Evolutionary conservation across 1,140 invertebrate genomes (phyloP).

Genomic region (Drosophila parabipectinata): DNA sequence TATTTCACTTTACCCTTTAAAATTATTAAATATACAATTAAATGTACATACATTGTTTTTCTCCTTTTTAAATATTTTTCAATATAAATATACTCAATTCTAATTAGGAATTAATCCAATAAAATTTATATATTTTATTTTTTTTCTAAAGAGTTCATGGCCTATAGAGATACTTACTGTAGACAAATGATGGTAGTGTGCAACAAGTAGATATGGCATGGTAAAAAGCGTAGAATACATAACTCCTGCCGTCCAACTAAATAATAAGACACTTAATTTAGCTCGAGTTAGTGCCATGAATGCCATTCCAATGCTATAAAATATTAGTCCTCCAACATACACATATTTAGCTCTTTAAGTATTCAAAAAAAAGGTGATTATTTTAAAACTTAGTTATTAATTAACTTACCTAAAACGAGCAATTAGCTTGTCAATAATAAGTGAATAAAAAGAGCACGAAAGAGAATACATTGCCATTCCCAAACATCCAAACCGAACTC

Average conservation of each 20-base stretch:
- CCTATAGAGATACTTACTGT: slow-evolving; percentile 87
- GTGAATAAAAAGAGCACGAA: slow-evolving; percentile 96
- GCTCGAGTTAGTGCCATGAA: slow-evolving; percentile 92
- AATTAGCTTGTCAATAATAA: slow-evolving; percentile 94
- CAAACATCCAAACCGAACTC: slow-evolving; percentile 97
- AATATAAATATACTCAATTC: too few species aligned
- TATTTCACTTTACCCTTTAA: too few species aligned
- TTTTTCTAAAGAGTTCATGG: too few species aligned
- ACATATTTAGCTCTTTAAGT: slow-evolving; percentile 91
- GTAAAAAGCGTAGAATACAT: slow-evolving; percentile 99
- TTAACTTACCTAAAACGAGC: slow-evolving; percentile 89
- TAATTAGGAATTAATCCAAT: too few species aligned
- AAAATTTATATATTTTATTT: too few species aligned
- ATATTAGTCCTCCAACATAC: slow-evolving; percentile 95
- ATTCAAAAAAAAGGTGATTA: not conserved
- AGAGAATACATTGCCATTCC: slow-evolving; percentile 98
- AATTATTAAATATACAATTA: too few species aligned
- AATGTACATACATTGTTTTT: too few species aligned
- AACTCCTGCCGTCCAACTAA: slow-evolving; percentile 95
- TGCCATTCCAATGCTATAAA: slow-evolving; percentile 95
- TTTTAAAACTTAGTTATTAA: not conserved
- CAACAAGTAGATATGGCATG: slow-evolving; percentile 97
- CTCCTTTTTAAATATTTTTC: too few species aligned
- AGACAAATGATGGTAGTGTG: slow-evolving; percentile 95
- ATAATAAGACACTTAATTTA: slow-evolving; percentile 92